Conservation (phyloP, 2,888 invertebrate genomes). For the Drosophila maculinotata region DNA sequence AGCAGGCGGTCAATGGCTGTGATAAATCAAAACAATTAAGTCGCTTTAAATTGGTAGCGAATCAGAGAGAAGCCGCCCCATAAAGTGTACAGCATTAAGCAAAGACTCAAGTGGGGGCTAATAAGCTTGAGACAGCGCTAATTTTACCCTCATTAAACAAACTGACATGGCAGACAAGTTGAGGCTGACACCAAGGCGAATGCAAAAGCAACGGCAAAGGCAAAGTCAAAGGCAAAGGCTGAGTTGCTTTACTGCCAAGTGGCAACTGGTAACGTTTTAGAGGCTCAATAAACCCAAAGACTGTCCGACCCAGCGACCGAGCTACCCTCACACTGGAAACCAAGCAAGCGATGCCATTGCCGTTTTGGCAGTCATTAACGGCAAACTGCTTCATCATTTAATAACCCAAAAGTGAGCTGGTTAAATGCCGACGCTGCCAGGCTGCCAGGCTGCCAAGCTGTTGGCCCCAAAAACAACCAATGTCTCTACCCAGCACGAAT, state of each 20-base stretch:
- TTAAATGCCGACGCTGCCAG: constrained; percentile 73
- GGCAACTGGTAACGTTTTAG: constrained; percentile 64
- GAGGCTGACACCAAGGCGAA: constrained; percentile 42
- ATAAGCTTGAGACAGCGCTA: constrained; percentile 80
- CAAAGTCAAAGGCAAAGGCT: constrained; percentile 1
- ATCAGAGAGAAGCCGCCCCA: constrained; percentile 55
- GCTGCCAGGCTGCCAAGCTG: constrained; percentile 55
- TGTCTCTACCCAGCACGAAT: constrained; percentile 15
- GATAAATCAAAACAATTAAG: constrained; percentile 80
- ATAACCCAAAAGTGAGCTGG: constrained; percentile 82
- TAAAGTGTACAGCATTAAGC: constrained; percentile 76
- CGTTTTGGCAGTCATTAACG: constrained; percentile 80
- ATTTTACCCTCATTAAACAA: constrained; percentile 82
- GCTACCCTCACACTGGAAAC: constrained; percentile 32
- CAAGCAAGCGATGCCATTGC: constrained; percentile 55
- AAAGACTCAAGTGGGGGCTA: constrained; percentile 78
- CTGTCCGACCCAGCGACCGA: constrained; percentile 38
- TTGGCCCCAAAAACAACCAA: constrained; percentile 52
- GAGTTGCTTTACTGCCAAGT: constrained; percentile 17
- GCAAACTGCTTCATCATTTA: constrained; percentile 81
- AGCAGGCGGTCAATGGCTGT: constrained; percentile 28
- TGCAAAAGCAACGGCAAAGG: constrained; percentile 6
- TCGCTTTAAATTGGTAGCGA: constrained; percentile 67
- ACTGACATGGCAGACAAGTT: constrained; percentile 69
- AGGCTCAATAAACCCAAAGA: constrained; percentile 74